A percentile compares a stretch with the other conserved stretches of the same genome.
Conservation (phyloP, 2,797 vertebrate genomes). For the Lagodon rhomboides region DNA sequence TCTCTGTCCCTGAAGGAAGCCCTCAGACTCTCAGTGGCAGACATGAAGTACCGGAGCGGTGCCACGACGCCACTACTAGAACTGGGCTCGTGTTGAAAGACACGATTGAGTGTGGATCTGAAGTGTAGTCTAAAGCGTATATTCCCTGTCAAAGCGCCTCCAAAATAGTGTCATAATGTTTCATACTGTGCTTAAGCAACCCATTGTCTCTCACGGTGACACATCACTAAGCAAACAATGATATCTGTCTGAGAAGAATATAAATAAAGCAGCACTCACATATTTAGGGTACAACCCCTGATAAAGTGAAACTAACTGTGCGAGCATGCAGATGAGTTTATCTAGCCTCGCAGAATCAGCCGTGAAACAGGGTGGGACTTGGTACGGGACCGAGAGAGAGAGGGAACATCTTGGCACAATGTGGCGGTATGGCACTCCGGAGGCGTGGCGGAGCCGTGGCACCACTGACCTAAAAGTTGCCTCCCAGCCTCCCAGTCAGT, state of each 20-base stretch:
- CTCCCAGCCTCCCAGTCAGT: conserved; percentile 77
- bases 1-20: conserved; percentile 64
- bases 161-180: conserved; percentile 33
- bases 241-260: conserved; percentile 37
- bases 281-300: conserved; percentile 36
- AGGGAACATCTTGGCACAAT: conserved; percentile 48
- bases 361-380: conserved; percentile 44
- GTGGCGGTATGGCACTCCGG: conserved; percentile 52
- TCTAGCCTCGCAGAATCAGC: conserved; percentile 37
- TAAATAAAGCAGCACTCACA: conserved; percentile 38
- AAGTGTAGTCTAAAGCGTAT: not conserved
- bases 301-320: conserved; percentile 46
- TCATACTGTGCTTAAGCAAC: conserved; percentile 32
- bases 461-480: conserved; percentile 86
- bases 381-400: conserved; percentile 27
- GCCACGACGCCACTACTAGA: conserved; percentile 24
- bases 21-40: conserved; percentile 48
- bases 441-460: conserved; percentile 74
- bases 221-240: conserved; percentile 46
- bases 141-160: conserved; percentile 4
- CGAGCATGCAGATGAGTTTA: conserved; percentile 53
- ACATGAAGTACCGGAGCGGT: conserved; percentile 41
- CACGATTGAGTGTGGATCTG: not conserved
- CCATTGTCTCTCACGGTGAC: conserved; percentile 42
- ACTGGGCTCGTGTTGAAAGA: conserved; percentile 33